These are phyloP conservation scores for Hyperopisus bebe DNA, from an alignment of 2,113 vertebrate species.

Conservation along the genomic window DNA sequence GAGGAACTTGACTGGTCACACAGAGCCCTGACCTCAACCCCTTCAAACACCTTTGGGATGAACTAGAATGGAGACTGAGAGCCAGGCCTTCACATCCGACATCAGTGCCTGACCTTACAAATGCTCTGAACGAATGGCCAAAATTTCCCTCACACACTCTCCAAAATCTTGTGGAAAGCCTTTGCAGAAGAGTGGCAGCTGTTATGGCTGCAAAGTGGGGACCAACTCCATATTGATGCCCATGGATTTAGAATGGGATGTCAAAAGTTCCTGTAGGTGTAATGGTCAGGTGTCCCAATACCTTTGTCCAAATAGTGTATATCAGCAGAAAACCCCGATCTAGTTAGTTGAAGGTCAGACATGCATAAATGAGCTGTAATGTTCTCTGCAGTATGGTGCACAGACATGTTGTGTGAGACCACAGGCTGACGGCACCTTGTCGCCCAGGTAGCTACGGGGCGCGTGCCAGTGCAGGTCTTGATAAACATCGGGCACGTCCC, in stretches of 20 bases:
- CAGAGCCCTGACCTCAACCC: background rate
- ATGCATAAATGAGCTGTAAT: background rate
- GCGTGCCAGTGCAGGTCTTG: conserved; percentile 94
- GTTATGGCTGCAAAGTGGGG: background rate
- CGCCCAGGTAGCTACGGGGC: conserved; percentile 77
- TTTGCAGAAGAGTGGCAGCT: background rate
- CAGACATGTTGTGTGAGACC: background rate
- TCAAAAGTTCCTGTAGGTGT: background rate
- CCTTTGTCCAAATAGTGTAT: background rate
- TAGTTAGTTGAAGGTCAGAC: background rate
- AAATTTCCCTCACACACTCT: background rate
- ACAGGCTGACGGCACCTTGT: conserved; percentile 60
- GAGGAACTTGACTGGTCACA: background rate
- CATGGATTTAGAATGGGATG: background rate
- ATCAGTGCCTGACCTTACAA: background rate
- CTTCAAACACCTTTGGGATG: background rate
- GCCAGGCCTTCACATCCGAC: background rate
- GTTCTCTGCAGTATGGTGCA: background rate
- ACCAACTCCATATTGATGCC: background rate
- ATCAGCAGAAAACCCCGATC: background rate
- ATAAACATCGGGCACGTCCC: conserved; percentile 64
- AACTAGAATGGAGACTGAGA: background rate
- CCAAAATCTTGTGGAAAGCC: background rate
- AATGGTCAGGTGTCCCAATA: background rate
- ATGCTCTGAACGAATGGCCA: background rate